Percentiles rank a stretch among this genome's conserved stretches.
Conservation (phyloP, 2,888 invertebrate genomes). For the Pelosia muscerda region DNA sequence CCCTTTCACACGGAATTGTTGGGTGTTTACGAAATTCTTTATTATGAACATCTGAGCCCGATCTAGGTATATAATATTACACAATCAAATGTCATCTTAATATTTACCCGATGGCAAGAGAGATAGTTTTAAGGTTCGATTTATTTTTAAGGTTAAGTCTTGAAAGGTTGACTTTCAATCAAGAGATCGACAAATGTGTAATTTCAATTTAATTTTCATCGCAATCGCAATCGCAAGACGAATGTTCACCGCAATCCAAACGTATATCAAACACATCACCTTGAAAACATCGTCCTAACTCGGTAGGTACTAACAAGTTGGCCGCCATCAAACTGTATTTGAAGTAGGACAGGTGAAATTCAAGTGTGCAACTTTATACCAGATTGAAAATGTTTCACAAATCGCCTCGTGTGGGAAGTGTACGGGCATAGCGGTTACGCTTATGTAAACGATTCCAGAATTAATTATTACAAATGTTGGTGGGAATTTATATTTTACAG, state of each 20-base stretch:
- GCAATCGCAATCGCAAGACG: no score
- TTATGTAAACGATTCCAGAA: conserved; percentile 30
- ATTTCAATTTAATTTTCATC: no score
- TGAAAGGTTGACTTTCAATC: no score
- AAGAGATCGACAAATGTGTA: no score
- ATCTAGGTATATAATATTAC: not conserved
- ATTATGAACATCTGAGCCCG: conserved; percentile 24
- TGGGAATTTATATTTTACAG: not conserved
- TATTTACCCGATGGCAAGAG: not conserved
- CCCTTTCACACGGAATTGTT: conserved; percentile 29
- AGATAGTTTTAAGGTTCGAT: not conserved
- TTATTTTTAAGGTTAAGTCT: not conserved
- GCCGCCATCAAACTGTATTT: conserved; percentile 70
- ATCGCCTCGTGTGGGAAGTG: conserved; percentile 30
- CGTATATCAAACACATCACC: not conserved
- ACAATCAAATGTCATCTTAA: not conserved
- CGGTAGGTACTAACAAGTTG: conserved; percentile 50
- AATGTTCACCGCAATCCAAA: not conserved
- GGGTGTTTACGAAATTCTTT: conserved; percentile 28
- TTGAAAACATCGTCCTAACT: conserved; percentile 62
- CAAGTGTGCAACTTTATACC: conserved; percentile 31
- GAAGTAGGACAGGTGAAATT: conserved; percentile 71
- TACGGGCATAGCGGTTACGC: conserved; percentile 22
- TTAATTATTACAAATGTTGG: conserved; percentile 19
- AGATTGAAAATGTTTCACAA: conserved; percentile 54